Base-by-base conservation (phyloP, 2,888 invertebrate genomes). In the Erynnis tages region DNA sequence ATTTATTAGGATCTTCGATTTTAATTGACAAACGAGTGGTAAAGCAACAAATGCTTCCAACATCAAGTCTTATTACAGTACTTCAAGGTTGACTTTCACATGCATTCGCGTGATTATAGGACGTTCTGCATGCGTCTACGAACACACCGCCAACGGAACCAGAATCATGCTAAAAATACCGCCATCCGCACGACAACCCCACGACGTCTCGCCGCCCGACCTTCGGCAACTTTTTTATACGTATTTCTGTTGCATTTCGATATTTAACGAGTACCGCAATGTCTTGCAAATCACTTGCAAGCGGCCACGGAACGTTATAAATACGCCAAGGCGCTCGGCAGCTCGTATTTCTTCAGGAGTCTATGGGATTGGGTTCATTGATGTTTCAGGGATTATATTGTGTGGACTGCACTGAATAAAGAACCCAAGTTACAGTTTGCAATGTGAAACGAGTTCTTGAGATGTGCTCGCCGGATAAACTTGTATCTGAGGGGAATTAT, bases 181-280 rank as follows among this genome's bases (percentile, higher is more conserved):
- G 21, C 2, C 38, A 23, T 32, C 44, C 41, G 7, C 53, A 16
- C 19, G 35, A 21, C 43, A 43, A 53, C 37, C 30, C 55, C 40
- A 29, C 41, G 43, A 16, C 43, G 43, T 35, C 47, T 32, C 40
- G 46, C 29, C 53, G 46, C 34, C 45, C 41, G 57, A 55, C 59
- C 59, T 59, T 59, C 59, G 46, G 44, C 38, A 52, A 55, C 46
- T 49, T 56, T 57, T 57, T 52, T n/a, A n/a, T n/a, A n/a, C n/a
- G 48, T 54, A 52, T 30, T 30, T 41, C 23, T 29, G 30, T 11
- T 49, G 48, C 48, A 30, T 32, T 40, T 49, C 16, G 40, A 40
- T 32, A 34, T 45, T 23, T 45, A 23, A 34, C 14, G 23, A 45
- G 30, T 10, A 4, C 29, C n/a, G 27, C 37, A 29, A 35, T 32